Evolutionary conservation across 2,888 invertebrate species (phyloP), one percentile per base, ranked within the genome.

Genomic region (Cataglyphis rosenhaueri): DNA sequence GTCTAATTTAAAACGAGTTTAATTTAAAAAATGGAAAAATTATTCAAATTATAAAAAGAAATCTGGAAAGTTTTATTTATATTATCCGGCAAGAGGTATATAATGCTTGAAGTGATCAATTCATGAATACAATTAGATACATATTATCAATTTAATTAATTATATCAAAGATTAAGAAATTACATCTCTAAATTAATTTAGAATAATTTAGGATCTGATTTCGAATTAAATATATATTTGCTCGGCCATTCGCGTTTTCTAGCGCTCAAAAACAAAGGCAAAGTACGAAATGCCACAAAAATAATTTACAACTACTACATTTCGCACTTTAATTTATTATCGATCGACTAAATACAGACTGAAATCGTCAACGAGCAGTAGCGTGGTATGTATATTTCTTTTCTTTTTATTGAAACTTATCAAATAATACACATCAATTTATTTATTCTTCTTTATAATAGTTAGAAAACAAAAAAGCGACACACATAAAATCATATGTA

Each of bases 291-390:
- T 32, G 59, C 32, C 12, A 18, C 8, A 18, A 12, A 59, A 78
- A 70, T 78, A 70, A 79, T 79, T 59, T 44, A 25, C 35, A 70
- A 35, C 41, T 59, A 71, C 12, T 25, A 25, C 74, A 78, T 83
- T 75, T 83, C 78, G 86, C 85, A 87, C 83, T 78, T 82, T 75
- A 82, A 52, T n/a, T 61, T 81, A 66, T 82, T 85, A 68, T 81
- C 85, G 84, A 82, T 78, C 84, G 61, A 82, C 70, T 68, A 66
- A 70, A 41, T 57, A 55, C 2, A 10, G 52, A 68, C 32, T 38
- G 32, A 68, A 66, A 81, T 87, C 88, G 85, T 88, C 89, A 78
- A 88, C 88, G 88, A 87, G 88, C 65, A 86, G 81, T 70, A 65
- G 76, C 78, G 85, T 88, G 82, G 32, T 41, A 21, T 66, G 21